Evolutionary conservation across 2,113 vertebrate species (phyloP).

Genomic region (Antennarius striatus): DNA sequence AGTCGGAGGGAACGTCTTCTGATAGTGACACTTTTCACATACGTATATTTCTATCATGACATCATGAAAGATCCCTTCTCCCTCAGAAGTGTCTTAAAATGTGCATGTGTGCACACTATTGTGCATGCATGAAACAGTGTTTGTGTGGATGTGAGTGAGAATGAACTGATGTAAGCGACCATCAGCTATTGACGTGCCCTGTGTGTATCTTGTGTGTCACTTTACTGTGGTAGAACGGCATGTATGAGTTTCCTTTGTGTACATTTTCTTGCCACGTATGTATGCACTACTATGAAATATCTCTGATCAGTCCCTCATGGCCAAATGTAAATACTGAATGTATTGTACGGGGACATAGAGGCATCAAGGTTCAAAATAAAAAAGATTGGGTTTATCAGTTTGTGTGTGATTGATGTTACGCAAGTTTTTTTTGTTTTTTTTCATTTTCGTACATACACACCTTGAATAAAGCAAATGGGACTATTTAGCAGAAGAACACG

Average conservation of each 20-base stretch:
- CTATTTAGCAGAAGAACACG: slow-evolving; percentile 1
- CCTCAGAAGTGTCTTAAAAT: slow-evolving; percentile 75
- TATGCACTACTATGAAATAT: slow-evolving; percentile 80
- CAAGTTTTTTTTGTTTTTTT: background rate
- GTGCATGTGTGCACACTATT: slow-evolving; percentile 20
- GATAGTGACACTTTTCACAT: slow-evolving; percentile 42
- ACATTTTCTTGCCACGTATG: slow-evolving; percentile 69
- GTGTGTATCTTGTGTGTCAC: slow-evolving; percentile 51
- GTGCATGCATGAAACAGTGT: slow-evolving; percentile 52
- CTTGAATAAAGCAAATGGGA: slow-evolving; percentile 2
- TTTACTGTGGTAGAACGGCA: slow-evolving; percentile 61
- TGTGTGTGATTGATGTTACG: slow-evolving; percentile 21
- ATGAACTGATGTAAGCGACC: slow-evolving; percentile 48
- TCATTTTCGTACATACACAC: background rate
- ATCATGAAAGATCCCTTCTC: slow-evolving; percentile 54
- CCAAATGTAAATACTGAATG: slow-evolving; percentile 86
- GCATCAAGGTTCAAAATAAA: slow-evolving; percentile 74
- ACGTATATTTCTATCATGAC: slow-evolving; percentile 47
- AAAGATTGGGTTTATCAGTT: slow-evolving; percentile 79
- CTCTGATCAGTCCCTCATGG: slow-evolving; percentile 78
- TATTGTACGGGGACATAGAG: slow-evolving; percentile 78
- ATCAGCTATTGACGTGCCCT: slow-evolving; percentile 65
- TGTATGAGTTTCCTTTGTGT: slow-evolving; percentile 68
- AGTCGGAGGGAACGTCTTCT: slow-evolving; percentile 18
- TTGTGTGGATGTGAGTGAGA: slow-evolving; percentile 15